Conservation (phyloP, 2,888 invertebrate genomes). For the Asteroscopus sphinx region DNA sequence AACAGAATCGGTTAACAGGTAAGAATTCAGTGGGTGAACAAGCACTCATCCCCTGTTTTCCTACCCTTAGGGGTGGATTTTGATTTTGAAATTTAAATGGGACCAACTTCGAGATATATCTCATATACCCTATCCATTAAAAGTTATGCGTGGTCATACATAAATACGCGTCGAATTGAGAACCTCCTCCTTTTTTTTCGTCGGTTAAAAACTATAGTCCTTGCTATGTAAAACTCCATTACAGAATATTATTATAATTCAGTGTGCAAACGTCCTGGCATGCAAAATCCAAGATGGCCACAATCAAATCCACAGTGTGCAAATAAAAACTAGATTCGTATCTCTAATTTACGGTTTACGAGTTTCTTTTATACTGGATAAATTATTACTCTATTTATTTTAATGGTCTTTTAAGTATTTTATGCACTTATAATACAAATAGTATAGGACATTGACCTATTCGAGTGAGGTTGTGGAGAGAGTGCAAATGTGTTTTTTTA, state of each 20-base stretch:
- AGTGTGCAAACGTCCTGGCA: slow-evolving; percentile 50
- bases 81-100: too few relatives aligned
- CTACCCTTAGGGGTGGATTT: too few relatives aligned
- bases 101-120: too few relatives aligned
- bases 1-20: too few relatives aligned
- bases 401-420: slow-evolving; percentile 7
- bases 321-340: slow-evolving; percentile 44
- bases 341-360: slow-evolving; percentile 38
- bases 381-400: slow-evolving; percentile 27
- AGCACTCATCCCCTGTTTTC: too few relatives aligned
- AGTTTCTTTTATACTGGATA: slow-evolving; percentile 17
- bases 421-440: slow-evolving; percentile 12
- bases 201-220: background rate
- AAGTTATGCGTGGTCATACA: too few relatives aligned
- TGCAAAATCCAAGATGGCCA: slow-evolving; percentile 52
- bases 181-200: too few relatives aligned
- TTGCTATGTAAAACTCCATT: background rate
- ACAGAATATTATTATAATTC: background rate
- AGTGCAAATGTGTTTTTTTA: background rate
- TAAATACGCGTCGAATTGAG: too few relatives aligned
- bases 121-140: too few relatives aligned
- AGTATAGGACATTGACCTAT: slow-evolving; percentile 16
- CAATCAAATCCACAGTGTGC: slow-evolving; percentile 16
- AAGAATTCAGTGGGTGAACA: too few relatives aligned
- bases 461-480: slow-evolving; percentile 9